phyloP scores from a whole-genome alignment of 1,140 invertebrate genomes.

The Pentalonia nigronervosa region DNA sequence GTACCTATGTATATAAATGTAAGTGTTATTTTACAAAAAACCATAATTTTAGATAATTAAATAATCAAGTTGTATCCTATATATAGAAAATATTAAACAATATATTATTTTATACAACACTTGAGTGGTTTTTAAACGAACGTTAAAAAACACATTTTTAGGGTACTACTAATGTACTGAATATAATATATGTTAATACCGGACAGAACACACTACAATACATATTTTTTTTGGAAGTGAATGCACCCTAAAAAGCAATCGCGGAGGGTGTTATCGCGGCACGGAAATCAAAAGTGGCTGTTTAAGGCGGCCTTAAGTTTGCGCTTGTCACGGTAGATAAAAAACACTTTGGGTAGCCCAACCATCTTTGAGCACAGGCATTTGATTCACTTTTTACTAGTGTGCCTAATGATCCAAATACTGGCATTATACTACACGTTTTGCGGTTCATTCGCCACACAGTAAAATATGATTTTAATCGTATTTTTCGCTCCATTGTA shows the following conservation, averaged over 20 bases:
- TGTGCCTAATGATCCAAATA: constrained; percentile 10
- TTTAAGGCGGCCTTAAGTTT: not conserved
- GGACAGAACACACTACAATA: not conserved
- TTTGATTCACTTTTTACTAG: constrained; percentile 26
- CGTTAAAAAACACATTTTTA: not conserved
- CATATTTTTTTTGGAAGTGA: not conserved
- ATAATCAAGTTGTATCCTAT: not conserved
- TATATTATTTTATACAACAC: not conserved
- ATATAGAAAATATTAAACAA: not conserved
- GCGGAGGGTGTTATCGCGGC: not conserved
- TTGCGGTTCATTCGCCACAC: not conserved
- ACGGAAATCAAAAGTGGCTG: not conserved
- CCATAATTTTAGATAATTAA: not conserved
- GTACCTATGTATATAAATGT: no score
- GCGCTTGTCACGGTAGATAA: not conserved
- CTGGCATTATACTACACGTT: not conserved
- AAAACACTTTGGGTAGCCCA: not conserved
- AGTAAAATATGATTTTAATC: constrained; percentile 7
- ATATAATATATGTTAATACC: not conserved
- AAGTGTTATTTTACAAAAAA: no score
- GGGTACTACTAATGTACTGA: not conserved
- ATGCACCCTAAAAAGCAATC: not conserved
- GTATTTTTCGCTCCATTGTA: not conserved
- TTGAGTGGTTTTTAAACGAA: not conserved
- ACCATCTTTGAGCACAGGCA: not conserved